Evolutionary conservation across 2,888 invertebrate genomes (phyloP).

Genomic region (Arrhopalites spinosus): DNA sequence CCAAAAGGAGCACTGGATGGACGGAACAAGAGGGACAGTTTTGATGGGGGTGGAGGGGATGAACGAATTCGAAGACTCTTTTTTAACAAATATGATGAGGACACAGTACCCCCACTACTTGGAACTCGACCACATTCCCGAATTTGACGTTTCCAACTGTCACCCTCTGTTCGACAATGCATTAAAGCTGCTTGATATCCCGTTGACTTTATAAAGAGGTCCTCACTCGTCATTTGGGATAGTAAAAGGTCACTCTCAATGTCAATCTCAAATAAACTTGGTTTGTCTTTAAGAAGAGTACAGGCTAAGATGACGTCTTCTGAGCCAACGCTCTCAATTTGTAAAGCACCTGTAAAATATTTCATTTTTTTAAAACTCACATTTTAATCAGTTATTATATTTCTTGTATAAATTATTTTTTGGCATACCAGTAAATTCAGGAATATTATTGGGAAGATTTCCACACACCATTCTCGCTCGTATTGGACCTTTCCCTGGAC

Average conservation of each 20-base stretch:
- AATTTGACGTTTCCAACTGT: constrained; percentile 60
- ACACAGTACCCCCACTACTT: constrained; percentile 41
- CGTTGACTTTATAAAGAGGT: constrained; percentile 68
- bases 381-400: background rate
- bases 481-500: constrained; percentile 65
- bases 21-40: constrained; percentile 53
- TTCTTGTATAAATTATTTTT: background rate
- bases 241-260: constrained; percentile 65
- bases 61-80: constrained; percentile 36
- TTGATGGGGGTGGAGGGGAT: constrained; percentile 52
- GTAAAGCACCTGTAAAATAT: constrained; percentile 61
- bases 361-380: background rate
- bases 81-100: constrained; percentile 10
- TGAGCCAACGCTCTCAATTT: constrained; percentile 68
- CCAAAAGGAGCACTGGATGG: constrained; percentile 49
- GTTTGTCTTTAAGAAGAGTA: constrained; percentile 63
- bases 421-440: constrained; percentile 67
- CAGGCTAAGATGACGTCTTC: constrained; percentile 71
- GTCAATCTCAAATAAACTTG: constrained; percentile 64
- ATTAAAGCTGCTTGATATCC: constrained; percentile 69
- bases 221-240: constrained; percentile 67
- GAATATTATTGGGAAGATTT: constrained; percentile 57
- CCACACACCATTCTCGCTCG: constrained; percentile 65
- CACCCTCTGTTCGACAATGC: constrained; percentile 65
- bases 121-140: constrained; percentile 56